These are phyloP conservation scores for Bombylius major DNA, from an alignment of 2,888 invertebrate species.

Conservation along the genomic window DNA sequence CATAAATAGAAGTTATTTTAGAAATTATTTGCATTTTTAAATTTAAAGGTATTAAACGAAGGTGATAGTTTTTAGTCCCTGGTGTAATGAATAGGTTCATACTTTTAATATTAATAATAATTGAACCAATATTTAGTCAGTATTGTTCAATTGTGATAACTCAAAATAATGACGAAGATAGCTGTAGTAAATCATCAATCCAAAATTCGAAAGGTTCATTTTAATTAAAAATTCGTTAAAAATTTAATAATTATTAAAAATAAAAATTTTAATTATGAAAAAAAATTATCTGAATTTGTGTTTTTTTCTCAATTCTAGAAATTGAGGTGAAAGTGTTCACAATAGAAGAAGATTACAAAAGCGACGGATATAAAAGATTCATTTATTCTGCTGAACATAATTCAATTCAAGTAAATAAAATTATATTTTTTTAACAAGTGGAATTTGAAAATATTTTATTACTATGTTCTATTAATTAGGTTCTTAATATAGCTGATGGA, in stretches of 20 bases:
- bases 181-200: too few species aligned
- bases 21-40: too few species aligned
- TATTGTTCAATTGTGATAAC: neutral
- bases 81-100: neutral
- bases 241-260: too few species aligned
- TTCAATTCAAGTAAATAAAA: neutral
- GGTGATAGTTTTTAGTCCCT: too few species aligned
- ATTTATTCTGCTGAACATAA: conserved; percentile 56
- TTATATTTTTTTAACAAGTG: neutral
- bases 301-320: conserved; percentile 11
- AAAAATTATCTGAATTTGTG: too few species aligned
- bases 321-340: conserved; percentile 49
- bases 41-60: too few species aligned
- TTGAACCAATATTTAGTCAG: neutral
- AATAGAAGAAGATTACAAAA: conserved; percentile 85
- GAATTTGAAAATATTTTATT: neutral
- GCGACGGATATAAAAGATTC: conserved; percentile 82
- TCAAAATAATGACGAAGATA: too few species aligned
- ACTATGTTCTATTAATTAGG: conserved; percentile 17
- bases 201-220: neutral
- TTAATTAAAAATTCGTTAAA: too few species aligned
- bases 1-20: too few species aligned
- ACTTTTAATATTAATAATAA: neutral
- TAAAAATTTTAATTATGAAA: too few species aligned
- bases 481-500: conserved; percentile 66